Base-by-base conservation (phyloP, 2,888 invertebrate genomes). In the Melanargia galathea region DNA sequence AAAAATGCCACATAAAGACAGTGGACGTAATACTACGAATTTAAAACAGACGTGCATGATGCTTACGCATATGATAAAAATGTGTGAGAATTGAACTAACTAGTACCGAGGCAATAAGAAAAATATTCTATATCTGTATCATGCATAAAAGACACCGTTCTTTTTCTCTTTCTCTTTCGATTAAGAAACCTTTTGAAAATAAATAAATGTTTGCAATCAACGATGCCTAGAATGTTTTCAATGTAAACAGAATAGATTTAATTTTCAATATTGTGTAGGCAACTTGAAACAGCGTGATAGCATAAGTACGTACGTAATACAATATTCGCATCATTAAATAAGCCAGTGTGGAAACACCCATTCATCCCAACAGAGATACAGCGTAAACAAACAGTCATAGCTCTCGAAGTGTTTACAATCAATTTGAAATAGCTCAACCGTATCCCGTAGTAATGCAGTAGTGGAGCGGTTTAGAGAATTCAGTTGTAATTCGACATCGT, bases 401-500 rank as follows among this genome's bases (percentile, higher is more conserved):
- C 33, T 35, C 48, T 35, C 24, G 48, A 48, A 33, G 46, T 48
- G 48, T 58, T 48, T 58, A 58, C 58, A 58, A 58, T 48, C 58
- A 48, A 58, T 58, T 58, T 35, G 24, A 58, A 58, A 58, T 48
- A 48, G 48, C 48, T 58, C 35, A 48, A 58, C 46, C 58, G 58
- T 48, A 58, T 35, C 58, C 58, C 58, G 58, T 58, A 57, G 58
- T 58, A 58, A 43, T 55, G 33, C n/a, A 30, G 35, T 48, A 58
- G 38, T 48, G 48, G 22, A n/a, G 33, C 58, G 58, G 58, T 48
- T 58, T 54, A 60, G 57, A 58, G 49, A 51, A 66, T 26, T 52
- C 56, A 54, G 48, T 55, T 30, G 60, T 60, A 48, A 48, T 33
- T 60, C 46, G 52, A 66, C 46, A 65, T 65, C 67, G 67, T 59